Evolutionary conservation across 2,113 vertebrate genomes (phyloP), one percentile per base, ranked within the genome.

Genomic region (Ammodytes marinus): DNA sequence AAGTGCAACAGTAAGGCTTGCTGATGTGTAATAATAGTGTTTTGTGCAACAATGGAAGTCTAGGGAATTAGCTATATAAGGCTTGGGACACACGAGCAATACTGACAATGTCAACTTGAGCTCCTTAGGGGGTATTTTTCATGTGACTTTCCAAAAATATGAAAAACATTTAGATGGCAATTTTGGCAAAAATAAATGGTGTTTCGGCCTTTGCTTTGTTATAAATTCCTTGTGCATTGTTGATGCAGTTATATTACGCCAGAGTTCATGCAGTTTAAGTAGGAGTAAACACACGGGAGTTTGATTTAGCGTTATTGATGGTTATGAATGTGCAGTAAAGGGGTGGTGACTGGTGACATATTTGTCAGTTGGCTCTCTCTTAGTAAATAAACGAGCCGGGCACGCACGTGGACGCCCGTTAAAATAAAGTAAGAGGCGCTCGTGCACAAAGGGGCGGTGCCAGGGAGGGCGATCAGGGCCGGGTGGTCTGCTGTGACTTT

Each of bases 371-470:
- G 1, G 14, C 19, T 37, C 37, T 27, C 7, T 2, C 39, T 27
- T 46, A 43, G 3, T 37, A 12, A 47, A 59, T 40, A 47, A 37
- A 19, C 53, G 55, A 27, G 13, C 55, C 50, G 13, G 14, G 37
- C 58, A 8, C 45, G 19, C 58, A 8, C 45, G 19, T 39, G 57
- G 35, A 10, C 57, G 17, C 0, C 5, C 15, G 5, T 8, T 66
- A 40, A 49, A 54, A 66, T 55, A 72, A 58, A 69, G 57, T 70
- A 4, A 1, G 74, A 75, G 69, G 4, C 1, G 65, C 6, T 10
- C n/a, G 13, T 19, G 27, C 59, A 12, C 27, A 27, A 27, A 81
- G 82, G 83, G 90, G 91, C 37, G 91, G 79, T 66, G 89, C 79
- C 72, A 74, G 46, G 4, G 19, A 49, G 72, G 70, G 27, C 2